These are phyloP conservation scores for Nannospalax galili DNA, from an alignment of 2,113 vertebrate species.

Conservation along the genomic window DNA sequence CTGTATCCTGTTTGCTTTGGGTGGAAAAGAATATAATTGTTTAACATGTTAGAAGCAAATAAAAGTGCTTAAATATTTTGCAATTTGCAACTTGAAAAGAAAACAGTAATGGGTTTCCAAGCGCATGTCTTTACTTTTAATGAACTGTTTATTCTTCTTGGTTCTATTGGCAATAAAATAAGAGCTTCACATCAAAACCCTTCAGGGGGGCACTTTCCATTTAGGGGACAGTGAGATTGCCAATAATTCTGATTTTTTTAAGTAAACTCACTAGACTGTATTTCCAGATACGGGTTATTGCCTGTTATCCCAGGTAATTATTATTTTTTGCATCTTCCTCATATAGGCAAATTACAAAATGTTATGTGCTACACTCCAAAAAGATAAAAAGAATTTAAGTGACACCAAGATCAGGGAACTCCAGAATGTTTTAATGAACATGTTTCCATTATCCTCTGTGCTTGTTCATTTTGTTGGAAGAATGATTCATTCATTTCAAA, in stretches of 20 bases:
- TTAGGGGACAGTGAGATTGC: constrained; percentile 72
- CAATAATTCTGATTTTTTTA: constrained; percentile 71
- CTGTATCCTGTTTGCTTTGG: constrained; percentile 32
- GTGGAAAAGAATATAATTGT: constrained; percentile 73
- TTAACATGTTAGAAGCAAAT: constrained; percentile 76
- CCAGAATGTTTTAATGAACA: constrained; percentile 75
- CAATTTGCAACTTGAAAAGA: constrained; percentile 78
- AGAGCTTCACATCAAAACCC: constrained; percentile 73
- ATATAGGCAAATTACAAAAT: constrained; percentile 66
- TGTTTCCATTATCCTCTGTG: constrained; percentile 74
- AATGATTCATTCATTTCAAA: constrained; percentile 76
- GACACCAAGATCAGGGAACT: constrained; percentile 65
- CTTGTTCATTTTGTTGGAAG: constrained; percentile 78
- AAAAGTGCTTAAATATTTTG: constrained; percentile 75
- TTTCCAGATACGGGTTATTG: constrained; percentile 68
- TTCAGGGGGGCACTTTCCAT: constrained; percentile 73
- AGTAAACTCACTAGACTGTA: constrained; percentile 57
- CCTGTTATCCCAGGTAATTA: constrained; percentile 73
- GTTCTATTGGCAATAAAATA: constrained; percentile 78
- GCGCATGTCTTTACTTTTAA: constrained; percentile 77
- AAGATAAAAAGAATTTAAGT: constrained; percentile 63
- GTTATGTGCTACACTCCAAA: constrained; percentile 57
- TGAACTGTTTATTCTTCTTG: constrained; percentile 80
- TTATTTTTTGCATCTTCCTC: constrained; percentile 58
- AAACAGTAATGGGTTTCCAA: constrained; percentile 79